Percentiles rank a stretch among this genome's conserved stretches.
Evolutionary conservation across 2,888 invertebrate species (phyloP).

Genomic region (Lottia scabra): DNA sequence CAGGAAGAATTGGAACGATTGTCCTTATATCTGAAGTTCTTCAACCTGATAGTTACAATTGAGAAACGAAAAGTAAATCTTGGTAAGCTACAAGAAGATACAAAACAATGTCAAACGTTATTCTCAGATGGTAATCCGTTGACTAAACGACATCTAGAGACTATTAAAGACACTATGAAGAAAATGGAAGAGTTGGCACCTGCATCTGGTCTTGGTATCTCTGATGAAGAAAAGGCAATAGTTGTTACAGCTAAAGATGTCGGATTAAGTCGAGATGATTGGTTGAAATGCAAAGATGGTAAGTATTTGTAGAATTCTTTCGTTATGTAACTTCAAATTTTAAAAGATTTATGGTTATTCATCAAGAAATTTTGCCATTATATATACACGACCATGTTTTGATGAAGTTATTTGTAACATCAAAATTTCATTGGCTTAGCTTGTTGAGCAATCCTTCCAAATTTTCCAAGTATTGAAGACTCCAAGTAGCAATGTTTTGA

Average conservation of each 20-base stretch:
- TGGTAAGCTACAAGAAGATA: not conserved
- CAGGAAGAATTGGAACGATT: slow-evolving; percentile 38
- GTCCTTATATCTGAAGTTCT: slow-evolving; percentile 19
- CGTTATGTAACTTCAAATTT: too few species aligned
- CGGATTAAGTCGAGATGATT: slow-evolving; percentile 74
- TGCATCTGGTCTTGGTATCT: slow-evolving; percentile 67
- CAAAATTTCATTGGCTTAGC: too few species aligned
- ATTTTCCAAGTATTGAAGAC: too few species aligned
- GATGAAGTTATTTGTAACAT: too few species aligned
- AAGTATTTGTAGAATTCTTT: not conserved
- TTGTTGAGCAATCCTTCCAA: too few species aligned
- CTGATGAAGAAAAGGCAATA: slow-evolving; percentile 71
- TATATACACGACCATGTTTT: too few species aligned
- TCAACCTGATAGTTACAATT: slow-evolving; percentile 19
- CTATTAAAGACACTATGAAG: slow-evolving; percentile 68
- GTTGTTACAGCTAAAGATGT: slow-evolving; percentile 75
- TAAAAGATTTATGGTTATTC: too few species aligned
- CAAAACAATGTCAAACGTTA: not conserved
- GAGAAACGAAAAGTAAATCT: slow-evolving; percentile 1
- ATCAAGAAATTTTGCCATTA: too few species aligned
- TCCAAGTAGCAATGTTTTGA: too few species aligned
- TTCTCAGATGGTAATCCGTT: slow-evolving; percentile 74
- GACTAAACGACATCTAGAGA: slow-evolving; percentile 73
- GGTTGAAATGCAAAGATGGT: slow-evolving; percentile 79
- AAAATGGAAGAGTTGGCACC: slow-evolving; percentile 8